phyloP scores from a whole-genome alignment of 2,113 vertebrate species.

The Capreolus pygargus region DNA sequence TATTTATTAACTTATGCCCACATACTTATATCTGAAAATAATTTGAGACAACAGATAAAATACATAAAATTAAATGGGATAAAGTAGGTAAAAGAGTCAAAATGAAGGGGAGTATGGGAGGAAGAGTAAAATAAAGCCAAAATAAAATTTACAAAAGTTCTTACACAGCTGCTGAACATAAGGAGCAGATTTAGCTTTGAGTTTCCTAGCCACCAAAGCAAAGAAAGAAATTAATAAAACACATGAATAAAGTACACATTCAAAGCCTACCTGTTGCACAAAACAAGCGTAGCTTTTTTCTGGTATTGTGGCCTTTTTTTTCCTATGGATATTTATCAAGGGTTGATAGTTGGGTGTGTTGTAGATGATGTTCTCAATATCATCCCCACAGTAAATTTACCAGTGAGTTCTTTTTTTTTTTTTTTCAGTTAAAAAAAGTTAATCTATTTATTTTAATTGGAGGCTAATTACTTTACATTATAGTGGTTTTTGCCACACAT shows the following conservation, averaged over 20 bases:
- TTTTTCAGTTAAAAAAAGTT: neutral
- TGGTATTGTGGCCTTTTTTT: neutral
- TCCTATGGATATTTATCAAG: neutral
- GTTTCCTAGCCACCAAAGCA: neutral
- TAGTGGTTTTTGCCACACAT: neutral
- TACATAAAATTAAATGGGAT: neutral
- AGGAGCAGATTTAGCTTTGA: neutral
- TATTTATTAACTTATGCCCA: neutral
- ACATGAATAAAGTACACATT: neutral
- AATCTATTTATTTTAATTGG: neutral
- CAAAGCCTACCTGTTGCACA: neutral
- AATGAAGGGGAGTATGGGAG: neutral
- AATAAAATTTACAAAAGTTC: neutral
- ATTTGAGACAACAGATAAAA: neutral
- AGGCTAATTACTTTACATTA: neutral
- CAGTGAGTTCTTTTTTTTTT: neutral
- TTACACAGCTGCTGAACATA: neutral
- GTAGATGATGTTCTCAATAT: neutral
- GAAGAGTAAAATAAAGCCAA: neutral
- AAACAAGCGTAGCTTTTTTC: neutral
- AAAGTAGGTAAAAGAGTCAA: neutral
- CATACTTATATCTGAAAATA: neutral
- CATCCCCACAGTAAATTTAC: neutral
- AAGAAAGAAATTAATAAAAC: neutral
- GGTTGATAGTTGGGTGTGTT: neutral